Evolutionary conservation across 1,140 invertebrate genomes (phyloP).

Genomic region (Calephelis nemesis): DNA sequence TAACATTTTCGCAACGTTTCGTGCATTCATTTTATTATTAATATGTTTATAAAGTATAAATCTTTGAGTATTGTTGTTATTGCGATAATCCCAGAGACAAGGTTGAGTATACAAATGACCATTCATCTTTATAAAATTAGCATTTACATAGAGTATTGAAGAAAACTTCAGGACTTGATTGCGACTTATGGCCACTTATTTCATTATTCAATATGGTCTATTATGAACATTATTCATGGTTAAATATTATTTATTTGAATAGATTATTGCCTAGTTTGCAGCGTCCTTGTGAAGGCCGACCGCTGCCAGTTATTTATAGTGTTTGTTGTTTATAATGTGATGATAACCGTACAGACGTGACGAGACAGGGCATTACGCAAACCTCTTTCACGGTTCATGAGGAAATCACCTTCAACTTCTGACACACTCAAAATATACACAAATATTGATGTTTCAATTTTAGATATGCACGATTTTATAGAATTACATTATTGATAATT

Average conservation of each 20-base stretch:
- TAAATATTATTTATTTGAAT: slow-evolving; percentile 17
- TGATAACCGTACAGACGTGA: slow-evolving; percentile 52
- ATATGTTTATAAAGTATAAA: no score
- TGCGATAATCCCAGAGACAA: slow-evolving; percentile 6
- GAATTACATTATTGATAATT: slow-evolving; percentile 9
- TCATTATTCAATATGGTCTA: slow-evolving; percentile 12
- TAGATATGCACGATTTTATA: slow-evolving; percentile 57
- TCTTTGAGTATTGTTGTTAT: background rate
- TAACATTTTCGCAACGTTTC: no score
- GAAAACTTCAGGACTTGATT: slow-evolving; percentile 18
- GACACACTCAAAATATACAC: slow-evolving; percentile 43
- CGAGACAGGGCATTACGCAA: slow-evolving; percentile 48
- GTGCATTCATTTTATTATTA: no score
- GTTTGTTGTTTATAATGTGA: slow-evolving; percentile 31
- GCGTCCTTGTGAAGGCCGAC: slow-evolving; percentile 71
- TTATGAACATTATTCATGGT: slow-evolving; percentile 17
- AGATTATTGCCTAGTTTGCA: slow-evolving; percentile 12
- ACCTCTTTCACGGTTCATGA: slow-evolving; percentile 45
- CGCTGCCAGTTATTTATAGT: slow-evolving; percentile 55
- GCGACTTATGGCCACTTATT: slow-evolving; percentile 16
- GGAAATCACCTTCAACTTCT: slow-evolving; percentile 68
- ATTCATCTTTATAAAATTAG: slow-evolving; percentile 20
- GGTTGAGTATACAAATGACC: slow-evolving; percentile 8
- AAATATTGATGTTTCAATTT: slow-evolving; percentile 59
- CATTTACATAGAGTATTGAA: slow-evolving; percentile 4